These are phyloP conservation scores for Cheiracanthium punctorium DNA, from an alignment of 2,888 invertebrate species.

Conservation along the genomic window DNA sequence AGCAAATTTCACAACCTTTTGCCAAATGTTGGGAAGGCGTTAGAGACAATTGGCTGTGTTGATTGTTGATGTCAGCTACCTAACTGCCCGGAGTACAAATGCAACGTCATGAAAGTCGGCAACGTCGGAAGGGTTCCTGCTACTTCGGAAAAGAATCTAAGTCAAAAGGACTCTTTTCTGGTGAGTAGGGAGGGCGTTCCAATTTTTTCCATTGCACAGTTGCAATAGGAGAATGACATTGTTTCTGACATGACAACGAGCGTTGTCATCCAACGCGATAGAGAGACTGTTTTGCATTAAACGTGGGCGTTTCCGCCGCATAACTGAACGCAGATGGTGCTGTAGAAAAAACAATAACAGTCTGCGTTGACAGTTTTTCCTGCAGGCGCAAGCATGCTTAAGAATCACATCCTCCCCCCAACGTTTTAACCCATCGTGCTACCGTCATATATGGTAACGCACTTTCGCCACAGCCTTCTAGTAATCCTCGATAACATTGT, in stretches of 20 bases:
- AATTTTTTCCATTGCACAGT: neutral
- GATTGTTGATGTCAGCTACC: constrained; percentile 24
- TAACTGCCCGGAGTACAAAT: neutral
- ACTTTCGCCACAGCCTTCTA: neutral
- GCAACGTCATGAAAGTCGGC: constrained; percentile 12
- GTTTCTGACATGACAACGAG: neutral
- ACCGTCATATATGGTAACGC: neutral
- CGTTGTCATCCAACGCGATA: too few species aligned
- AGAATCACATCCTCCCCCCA: neutral
- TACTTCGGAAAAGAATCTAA: constrained; percentile 8
- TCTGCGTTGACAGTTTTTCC: neutral
- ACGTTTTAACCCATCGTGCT: constrained; percentile 5
- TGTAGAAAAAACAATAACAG: neutral
- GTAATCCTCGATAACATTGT: neutral
- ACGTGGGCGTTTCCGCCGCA: neutral
- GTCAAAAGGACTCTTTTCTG: constrained; percentile 10
- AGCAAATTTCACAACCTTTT: too few species aligned
- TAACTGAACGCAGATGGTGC: neutral
- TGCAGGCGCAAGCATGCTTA: neutral
- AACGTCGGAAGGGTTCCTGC: constrained; percentile 20
- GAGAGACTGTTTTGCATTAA: neutral
- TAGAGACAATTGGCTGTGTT: too few species aligned
- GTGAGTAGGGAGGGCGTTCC: neutral
- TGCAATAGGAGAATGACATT: neutral
- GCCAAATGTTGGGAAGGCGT: too few species aligned